Evolutionary conservation across 2,888 invertebrate genomes (phyloP).

Genomic region (Andrena praecox): DNA sequence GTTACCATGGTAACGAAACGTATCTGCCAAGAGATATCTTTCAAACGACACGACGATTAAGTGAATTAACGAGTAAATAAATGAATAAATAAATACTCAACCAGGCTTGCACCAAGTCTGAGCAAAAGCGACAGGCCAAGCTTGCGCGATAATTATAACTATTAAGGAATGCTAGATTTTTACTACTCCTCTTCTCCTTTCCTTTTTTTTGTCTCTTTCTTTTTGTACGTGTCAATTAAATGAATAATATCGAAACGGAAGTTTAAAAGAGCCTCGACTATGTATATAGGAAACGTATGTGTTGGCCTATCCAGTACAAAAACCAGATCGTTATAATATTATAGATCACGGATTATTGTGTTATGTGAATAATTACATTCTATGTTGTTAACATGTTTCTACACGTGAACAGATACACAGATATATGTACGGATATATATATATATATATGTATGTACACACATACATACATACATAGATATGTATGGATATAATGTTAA

Average conservation of each 20-base stretch:
- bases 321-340: slow-evolving; percentile 80
- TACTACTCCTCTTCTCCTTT: background rate
- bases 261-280: slow-evolving; percentile 53
- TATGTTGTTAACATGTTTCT: slow-evolving; percentile 78
- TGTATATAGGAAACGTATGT: slow-evolving; percentile 70
- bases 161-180: slow-evolving; percentile 22
- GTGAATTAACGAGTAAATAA: slow-evolving; percentile 37
- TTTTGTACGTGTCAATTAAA: slow-evolving; percentile 26
- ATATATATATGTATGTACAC: slow-evolving; percentile 58
- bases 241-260: slow-evolving; percentile 25
- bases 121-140: slow-evolving; percentile 43
- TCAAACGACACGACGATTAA: slow-evolving; percentile 42
- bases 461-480: slow-evolving; percentile 49
- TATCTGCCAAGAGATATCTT: slow-evolving; percentile 50
- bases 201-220: background rate
- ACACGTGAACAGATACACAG: slow-evolving; percentile 53
- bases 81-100: slow-evolving; percentile 65
- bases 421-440: slow-evolving; percentile 50
- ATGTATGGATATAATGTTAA: slow-evolving; percentile 59
- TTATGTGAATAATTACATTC: slow-evolving; percentile 83
- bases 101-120: slow-evolving; percentile 55
- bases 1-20: slow-evolving; percentile 72
- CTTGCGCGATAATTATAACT: slow-evolving; percentile 19
- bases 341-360: slow-evolving; percentile 78
- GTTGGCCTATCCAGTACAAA: slow-evolving; percentile 83